Evolutionary conservation across 2,113 vertebrate genomes (phyloP), one percentile per base, ranked within the genome.

Genomic region (Rhizomys pruinosus): DNA sequence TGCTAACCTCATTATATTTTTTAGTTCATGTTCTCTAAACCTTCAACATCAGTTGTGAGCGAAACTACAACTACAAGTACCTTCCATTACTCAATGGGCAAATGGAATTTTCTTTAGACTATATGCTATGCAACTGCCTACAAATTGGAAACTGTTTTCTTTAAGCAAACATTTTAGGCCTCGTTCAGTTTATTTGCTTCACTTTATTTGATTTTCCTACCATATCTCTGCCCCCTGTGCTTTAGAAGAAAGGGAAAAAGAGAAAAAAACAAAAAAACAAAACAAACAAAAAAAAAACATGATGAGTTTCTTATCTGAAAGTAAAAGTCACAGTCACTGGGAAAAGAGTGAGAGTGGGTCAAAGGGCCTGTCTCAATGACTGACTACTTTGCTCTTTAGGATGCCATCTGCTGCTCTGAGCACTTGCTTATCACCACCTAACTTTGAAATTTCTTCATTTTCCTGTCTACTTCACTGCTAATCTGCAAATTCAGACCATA

Each of bases 171-270:
- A n/a, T n/a, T n/a, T n/a, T n/a, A n/a, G n/a, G 5, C 10, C 19
- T 90, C 44, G 12, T 71, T 85, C 32, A 15, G 3, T 64, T 77
- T 63, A 5, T 22, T 73, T 90, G 25, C 44, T 52, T 44, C 11
- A 17, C 7, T 27, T 81, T 69, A 27, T 73, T 85, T 34, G 29
- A 59, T 71, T 79, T 61, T 61, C 37, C 29, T 27, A 72, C 23
- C 57, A 57, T 95, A 64, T 68, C 61, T 93, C 15, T 95, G 44
- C 27, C 44, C 16, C 8, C 2, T 64, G 55, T 42, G 7, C n/a
- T 87, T 96, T 87, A 57, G 22, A 87, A 71, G 25, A 91, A 80
- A 79, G 90, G 89, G 29, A 25, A 15, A 55, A 78, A 87, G 52
- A 39, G 52, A 94, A 25, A 47, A 63, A n/a, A n/a, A n/a, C n/a